phyloP scores from a whole-genome alignment of 2,113 vertebrate species.

The human region DNA sequence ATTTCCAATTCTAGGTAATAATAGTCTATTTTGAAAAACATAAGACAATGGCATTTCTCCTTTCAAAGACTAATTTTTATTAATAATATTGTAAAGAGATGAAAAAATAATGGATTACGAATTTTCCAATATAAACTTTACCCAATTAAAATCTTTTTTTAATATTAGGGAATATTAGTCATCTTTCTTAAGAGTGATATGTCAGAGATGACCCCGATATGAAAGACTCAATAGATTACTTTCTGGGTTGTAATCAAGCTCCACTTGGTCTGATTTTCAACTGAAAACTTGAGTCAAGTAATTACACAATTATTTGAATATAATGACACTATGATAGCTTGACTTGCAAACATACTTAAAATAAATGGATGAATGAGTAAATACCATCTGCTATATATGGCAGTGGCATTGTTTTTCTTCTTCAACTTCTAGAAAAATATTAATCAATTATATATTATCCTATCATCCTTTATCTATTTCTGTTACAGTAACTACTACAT shows the following conservation, averaged over 20 bases:
- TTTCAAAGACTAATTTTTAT: neutral
- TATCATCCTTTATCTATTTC: neutral
- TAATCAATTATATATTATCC: neutral
- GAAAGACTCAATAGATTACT: neutral
- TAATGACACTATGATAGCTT: neutral
- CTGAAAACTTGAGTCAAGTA: neutral
- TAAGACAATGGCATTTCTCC: neutral
- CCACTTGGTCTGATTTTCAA: neutral
- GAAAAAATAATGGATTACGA: neutral
- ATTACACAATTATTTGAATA: no score
- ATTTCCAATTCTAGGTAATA: neutral
- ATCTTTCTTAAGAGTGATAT: neutral
- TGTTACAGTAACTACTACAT: neutral
- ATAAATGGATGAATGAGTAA: neutral
- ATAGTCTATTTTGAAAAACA: neutral
- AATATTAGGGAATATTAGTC: neutral
- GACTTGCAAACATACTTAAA: neutral
- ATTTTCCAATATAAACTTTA: slow-evolving; percentile 1
- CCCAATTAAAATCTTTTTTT: slow-evolving; percentile 5
- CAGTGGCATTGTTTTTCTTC: neutral
- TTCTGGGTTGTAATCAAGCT: neutral
- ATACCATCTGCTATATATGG: neutral
- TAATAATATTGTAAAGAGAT: neutral
- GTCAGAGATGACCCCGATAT: neutral
- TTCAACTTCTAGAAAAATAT: slow-evolving; percentile 2